A percentile compares a stretch with the other conserved stretches of the same genome.
Evolutionary conservation across 35 echinoderm and acorn worm genomes (phyloP).

Genomic region (Lytechinus variegatus): DNA sequence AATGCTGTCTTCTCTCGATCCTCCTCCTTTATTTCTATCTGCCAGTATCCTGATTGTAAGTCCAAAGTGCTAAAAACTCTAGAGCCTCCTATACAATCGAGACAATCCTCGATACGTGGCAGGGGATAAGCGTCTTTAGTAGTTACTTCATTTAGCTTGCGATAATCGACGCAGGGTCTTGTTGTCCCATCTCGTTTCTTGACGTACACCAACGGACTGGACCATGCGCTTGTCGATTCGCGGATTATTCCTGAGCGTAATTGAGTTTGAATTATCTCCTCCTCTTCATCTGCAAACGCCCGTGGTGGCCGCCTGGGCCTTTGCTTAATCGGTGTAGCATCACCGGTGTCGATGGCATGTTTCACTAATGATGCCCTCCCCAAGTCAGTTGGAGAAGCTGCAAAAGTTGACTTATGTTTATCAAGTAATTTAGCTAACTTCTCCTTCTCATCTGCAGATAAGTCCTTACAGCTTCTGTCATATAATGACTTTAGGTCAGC

Average conservation of each 20-base stretch:
- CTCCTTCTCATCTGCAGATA: background rate
- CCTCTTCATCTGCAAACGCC: slow-evolving; percentile 54
- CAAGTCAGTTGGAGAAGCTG: slow-evolving; percentile 41
- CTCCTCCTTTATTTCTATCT: slow-evolving; percentile 42
- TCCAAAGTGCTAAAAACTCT: slow-evolving; percentile 60
- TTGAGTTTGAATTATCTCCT: slow-evolving; percentile 52
- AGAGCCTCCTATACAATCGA: slow-evolving; percentile 51
- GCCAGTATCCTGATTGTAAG: slow-evolving; percentile 63
- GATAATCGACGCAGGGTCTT: slow-evolving; percentile 58
- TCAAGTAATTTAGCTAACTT: background rate
- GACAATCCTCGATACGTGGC: slow-evolving; percentile 59
- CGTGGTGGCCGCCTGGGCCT: slow-evolving; percentile 43
- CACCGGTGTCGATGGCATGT: no score
- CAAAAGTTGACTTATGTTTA: slow-evolving; percentile 27
- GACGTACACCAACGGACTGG: slow-evolving; percentile 29
- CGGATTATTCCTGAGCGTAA: slow-evolving; percentile 38
- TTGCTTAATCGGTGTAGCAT: slow-evolving; percentile 58
- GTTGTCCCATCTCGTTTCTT: slow-evolving; percentile 48
- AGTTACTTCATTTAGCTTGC: slow-evolving; percentile 38
- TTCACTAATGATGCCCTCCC: slow-evolving; percentile 54
- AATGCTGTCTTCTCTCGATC: slow-evolving; percentile 55
- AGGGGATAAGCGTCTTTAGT: slow-evolving; percentile 60
- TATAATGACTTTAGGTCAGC: background rate
- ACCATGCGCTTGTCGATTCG: slow-evolving; percentile 53
- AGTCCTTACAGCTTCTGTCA: background rate